Base-by-base conservation (phyloP, 2,113 vertebrate genomes). In the Dicentrarchus labrax region DNA sequence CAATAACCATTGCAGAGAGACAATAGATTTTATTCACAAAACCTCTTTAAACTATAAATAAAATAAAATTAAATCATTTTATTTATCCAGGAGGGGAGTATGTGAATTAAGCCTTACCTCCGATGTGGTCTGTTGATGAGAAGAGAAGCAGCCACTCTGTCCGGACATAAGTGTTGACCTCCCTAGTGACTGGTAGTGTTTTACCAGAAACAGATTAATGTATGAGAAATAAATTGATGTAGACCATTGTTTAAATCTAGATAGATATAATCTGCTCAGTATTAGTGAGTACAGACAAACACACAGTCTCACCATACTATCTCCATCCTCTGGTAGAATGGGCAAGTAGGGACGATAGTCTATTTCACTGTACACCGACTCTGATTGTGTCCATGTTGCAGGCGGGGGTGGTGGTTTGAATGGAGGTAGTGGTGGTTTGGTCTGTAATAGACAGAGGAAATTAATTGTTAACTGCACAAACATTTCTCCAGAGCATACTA, bases 281-380 rank as follows among this genome's bases (percentile, higher is more conserved):
- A 41, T 71, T 41, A 56, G 10, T 45, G 67, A 10, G 8, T 11
- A 38, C 24, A 48, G 5, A 45, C 21, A 30, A 2, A 10, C 10
- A 6, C 48, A n/a, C 15, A 30, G 0, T 66, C 84, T 80, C 54
- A 87, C 89, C 59, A 21, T 56, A 2, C 12, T 6, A 5, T 86
- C 47, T 10, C 47, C 22, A 19, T 50, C 17, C n/a, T 72, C 74
- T 15, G 89, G 80, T 19, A 92, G 83, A 22, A 91, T 2, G 0
- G 82, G 68, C 72, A 91, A 60, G 70, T 92, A 92, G 17, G 39
- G 8, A 0, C 11, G 39, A 8, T 30, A 4, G 4, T 84, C 71
- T n/a, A 78, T 36, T 24, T 86, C 80, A 41, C 8, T 76, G 80
- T 86, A 91, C 8, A 71, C 0, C 0, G 84, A 13, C n/a, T 88